Evolutionary conservation across 2,113 vertebrate genomes (phyloP), one percentile per base, ranked within the genome.

Genomic region (Meles meles): DNA sequence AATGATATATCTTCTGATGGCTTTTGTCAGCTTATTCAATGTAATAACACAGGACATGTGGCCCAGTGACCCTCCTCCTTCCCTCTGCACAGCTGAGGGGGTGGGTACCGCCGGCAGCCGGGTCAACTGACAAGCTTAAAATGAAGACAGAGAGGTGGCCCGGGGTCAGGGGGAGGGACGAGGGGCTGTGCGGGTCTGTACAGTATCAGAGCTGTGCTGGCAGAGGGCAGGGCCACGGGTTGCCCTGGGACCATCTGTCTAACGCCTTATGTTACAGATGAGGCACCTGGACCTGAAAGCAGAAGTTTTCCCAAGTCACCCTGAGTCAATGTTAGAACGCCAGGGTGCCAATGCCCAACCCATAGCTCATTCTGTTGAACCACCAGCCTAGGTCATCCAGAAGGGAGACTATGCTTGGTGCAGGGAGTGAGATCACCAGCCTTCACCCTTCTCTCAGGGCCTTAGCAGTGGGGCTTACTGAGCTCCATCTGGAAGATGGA

Each of bases 11-110:
- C 97, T 98, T 97, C 96, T 97, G 98, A 98, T 97, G 98, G 98
- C 96, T 98, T 97, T 98, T 98, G 98, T 98, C 98, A 98, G 97
- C 94, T 96, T 96, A 93, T 92, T 97, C 93, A 94, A 95, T 97
- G 97, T 98, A 98, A 98, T 98, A 98, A 98, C 97, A 93, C 91
- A 47, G 63, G 94, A 92, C 74, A 4, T 2, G 31, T 17, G 49
- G 83, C 83, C 93, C 2, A 1, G 37, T 93, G 93, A 92, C 93
- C 90, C 88, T 63, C 59, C 27, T 74, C 65, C 6, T 39, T 88
- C 31, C 42, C 67, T n/a, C 76, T 23, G 12, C 0, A 0, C 8
- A 55, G 93, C 67, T 49, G 42, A 57, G 47, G n/a, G 37, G 31
- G 31, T 20, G 17, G 52, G 10, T 9, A 8, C 44, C 0, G 0